Evolutionary conservation across 2,888 invertebrate genomes (phyloP).

Genomic region (Gnatocerus cornutus): DNA sequence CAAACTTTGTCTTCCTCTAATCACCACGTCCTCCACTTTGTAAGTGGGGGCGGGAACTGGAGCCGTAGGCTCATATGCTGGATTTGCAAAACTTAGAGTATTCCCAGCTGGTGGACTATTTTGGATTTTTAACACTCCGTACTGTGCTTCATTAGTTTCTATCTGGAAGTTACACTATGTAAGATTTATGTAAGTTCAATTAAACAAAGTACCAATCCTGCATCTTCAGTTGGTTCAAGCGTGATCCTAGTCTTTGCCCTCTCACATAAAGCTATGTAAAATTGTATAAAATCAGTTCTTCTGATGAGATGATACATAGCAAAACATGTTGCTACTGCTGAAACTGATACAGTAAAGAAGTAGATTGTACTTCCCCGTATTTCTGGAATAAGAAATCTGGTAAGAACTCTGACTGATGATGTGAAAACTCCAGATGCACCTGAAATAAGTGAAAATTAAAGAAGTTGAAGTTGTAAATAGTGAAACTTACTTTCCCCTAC

Average conservation of each 20-base stretch:
- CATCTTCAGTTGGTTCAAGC: conserved; percentile 89
- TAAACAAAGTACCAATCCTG: conserved; percentile 77
- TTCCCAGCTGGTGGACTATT: conserved; percentile 77
- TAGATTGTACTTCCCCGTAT: conserved; percentile 88
- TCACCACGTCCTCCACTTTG: conserved; percentile 85
- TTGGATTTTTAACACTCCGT: conserved; percentile 85
- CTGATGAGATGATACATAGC: conserved; percentile 85
- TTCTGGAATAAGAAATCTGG: conserved; percentile 85
- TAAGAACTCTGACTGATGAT: conserved; percentile 87
- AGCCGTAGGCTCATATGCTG: conserved; percentile 86
- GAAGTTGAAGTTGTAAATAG: neutral
- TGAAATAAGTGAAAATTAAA: conserved; percentile 64
- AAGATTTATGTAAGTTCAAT: conserved; percentile 2
- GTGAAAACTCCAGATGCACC: conserved; percentile 92
- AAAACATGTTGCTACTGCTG: conserved; percentile 84
- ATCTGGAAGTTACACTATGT: conserved; percentile 69
- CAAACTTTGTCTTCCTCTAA: conserved; percentile 74
- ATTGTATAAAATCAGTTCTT: conserved; percentile 87
- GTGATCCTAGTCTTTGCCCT: conserved; percentile 86
- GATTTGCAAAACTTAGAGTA: conserved; percentile 87
- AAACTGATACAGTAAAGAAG: conserved; percentile 88
- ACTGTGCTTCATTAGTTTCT: conserved; percentile 79
- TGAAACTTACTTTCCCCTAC: conserved; percentile 88
- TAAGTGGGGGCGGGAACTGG: conserved; percentile 78
- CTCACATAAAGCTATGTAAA: conserved; percentile 84